Base-by-base conservation (phyloP, 2,797 vertebrate species). In the Coccyzus lansbergi region DNA sequence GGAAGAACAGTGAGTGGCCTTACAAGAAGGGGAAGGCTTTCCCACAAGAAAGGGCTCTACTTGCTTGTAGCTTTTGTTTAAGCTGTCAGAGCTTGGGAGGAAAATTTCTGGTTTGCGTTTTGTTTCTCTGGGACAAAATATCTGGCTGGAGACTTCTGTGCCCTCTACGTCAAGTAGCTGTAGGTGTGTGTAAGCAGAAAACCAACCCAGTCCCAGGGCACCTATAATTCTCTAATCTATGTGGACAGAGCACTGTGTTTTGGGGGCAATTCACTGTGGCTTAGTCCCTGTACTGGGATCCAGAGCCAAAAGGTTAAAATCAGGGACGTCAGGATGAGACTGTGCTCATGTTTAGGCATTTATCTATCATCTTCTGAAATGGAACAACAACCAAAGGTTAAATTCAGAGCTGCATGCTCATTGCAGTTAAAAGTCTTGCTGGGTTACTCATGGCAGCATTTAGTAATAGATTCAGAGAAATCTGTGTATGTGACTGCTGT, bases 1-100 rank as follows among this genome's bases (percentile, higher is more conserved):
- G 71, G 84, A 95, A 92, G 38, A 86, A 76, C 48, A 95, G 40
- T 88, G 77, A 93, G 59, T 70, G 44, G 86, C 80, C 83, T 94
- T 76, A 83, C 28, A 91, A 92, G 79, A 90, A 94, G 22, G 25
- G 55, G 44, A 88, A 10, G 34, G 36, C 28, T 52, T 69, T 90
- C 59, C 44, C 75, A 63, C 20, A 78, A 59, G 28, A 79, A 76
- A 86, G 48, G 38, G 31, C 25, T 94, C 59, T 83, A 70, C 28
- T 58, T 49, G 46, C 44, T n/a, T n/a, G n/a, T n/a, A n/a, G n/a
- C n/a, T n/a, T n/a, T n/a, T n/a, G n/a, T n/a, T n/a, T n/a, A 78
- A 83, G 40, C 22, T 78, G 70, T 36, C 36, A 92, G 63, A 80
- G 60, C 19, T 58, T 28, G 21, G 29, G 44, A 88, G 60, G 71